Base-by-base conservation (phyloP, 2,888 invertebrate genomes). In the Chelonus formosanus region DNA sequence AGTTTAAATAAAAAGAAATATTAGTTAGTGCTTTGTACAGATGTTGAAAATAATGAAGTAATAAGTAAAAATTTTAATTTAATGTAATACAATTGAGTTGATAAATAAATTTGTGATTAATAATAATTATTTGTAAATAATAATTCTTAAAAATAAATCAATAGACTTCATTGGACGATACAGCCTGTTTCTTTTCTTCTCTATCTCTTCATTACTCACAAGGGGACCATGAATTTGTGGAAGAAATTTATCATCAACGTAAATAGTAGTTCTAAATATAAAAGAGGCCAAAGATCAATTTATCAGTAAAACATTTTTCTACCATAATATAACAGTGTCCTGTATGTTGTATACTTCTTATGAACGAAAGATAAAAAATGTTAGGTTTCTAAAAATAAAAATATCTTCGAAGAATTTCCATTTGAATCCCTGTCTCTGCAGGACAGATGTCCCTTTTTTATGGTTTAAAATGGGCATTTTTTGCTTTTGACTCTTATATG, bases 241-340 rank as follows among this genome's bases (percentile, higher is more conserved):
- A 47, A 52, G 32, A 61, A 62, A 35, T 52, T 43, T 35, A 34
- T 61, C 62, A 66, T 53, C 52, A 35, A 32, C 56, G 57, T 35
- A 60, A 53, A 50, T 61, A 60, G 36, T 55, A 52, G 45, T 50
- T 61, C 61, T 63, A 65, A 65, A 71, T 68, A 73, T 73, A 74
- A 69, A 61, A 67, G 64, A 62, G 73, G 74, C 73, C 74, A 74
- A 65, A 73, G 73, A 69, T 77, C 74, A 67, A 35, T 64, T 72
- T 74, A 74, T 72, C 76, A 73, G 52, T 68, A 68, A 47, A 60
- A 48, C 55, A 48, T 47, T 54, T 47, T 60, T 59, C 35, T 54
- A 53, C 35, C 5, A 7, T 31, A 48, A 48, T 48, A n/a, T 20
- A 48, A 48, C 31, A 61, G 5, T 32, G 55, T 47, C 5, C 31